These are phyloP conservation scores for Piprites chloris DNA, from an alignment of 2,113 vertebrate species.

Conservation along the genomic window DNA sequence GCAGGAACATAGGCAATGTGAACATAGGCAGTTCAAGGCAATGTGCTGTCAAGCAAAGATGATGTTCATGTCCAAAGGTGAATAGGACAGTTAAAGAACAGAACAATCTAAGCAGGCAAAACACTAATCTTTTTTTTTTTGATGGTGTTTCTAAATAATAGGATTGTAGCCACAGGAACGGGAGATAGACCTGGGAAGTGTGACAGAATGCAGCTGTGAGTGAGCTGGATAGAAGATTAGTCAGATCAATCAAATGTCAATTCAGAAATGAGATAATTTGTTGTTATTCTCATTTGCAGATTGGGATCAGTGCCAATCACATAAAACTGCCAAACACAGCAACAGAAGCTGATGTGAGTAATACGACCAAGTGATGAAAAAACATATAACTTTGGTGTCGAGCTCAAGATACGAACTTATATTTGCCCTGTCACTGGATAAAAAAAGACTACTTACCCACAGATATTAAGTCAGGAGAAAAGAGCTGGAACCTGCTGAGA, in stretches of 20 bases:
- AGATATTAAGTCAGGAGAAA: neutral
- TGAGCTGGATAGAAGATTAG: neutral
- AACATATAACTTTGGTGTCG: neutral
- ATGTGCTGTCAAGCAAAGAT: neutral
- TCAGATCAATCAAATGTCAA: neutral
- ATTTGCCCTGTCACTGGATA: neutral
- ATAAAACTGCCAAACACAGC: slow-evolving; percentile 87
- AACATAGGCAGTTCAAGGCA: neutral
- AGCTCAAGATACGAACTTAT: neutral
- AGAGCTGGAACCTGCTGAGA: neutral
- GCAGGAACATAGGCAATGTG: neutral
- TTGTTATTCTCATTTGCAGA: slow-evolving; percentile 74
- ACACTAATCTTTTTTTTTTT: neutral
- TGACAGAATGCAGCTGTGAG: neutral
- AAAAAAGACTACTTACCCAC: neutral
- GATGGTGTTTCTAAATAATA: neutral
- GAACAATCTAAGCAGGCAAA: neutral
- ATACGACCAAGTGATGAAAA: neutral
- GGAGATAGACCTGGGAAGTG: neutral
- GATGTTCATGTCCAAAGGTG: neutral
- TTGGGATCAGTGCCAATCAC: slow-evolving; percentile 92
- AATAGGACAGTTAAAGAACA: neutral
- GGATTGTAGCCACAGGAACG: neutral
- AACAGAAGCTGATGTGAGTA: slow-evolving; percentile 89
- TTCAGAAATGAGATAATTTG: neutral